A percentile compares a stretch with the other conserved stretches of the same genome.
These are phyloP conservation scores for Amblyopsis rosae DNA, from an alignment of 2,113 vertebrate species.

Conservation along the genomic window DNA sequence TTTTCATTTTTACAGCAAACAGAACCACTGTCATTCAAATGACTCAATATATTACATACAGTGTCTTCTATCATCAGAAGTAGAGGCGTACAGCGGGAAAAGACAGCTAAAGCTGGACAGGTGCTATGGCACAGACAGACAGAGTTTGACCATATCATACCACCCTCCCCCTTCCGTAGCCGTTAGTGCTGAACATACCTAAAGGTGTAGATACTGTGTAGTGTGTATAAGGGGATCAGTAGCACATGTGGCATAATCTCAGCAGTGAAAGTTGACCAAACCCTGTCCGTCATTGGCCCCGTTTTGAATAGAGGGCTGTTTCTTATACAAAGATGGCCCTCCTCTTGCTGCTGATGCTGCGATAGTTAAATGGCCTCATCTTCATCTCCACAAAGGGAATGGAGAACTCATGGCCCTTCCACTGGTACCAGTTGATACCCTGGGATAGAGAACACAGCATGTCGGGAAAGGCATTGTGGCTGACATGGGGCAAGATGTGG, in stretches of 20 bases:
- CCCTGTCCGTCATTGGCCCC: slow-evolving; percentile 40
- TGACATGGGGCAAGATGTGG: not conserved
- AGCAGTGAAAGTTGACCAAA: slow-evolving; percentile 39
- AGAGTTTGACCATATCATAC: slow-evolving; percentile 16
- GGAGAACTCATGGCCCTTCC: slow-evolving; percentile 98
- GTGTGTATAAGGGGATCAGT: slow-evolving; percentile 13
- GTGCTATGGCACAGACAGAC: slow-evolving; percentile 20
- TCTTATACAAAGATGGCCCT: slow-evolving; percentile 83
- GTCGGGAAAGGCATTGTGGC: slow-evolving; percentile 1
- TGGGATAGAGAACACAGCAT: slow-evolving; percentile 48
- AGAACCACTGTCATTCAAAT: slow-evolving; percentile 68
- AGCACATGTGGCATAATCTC: slow-evolving; percentile 27
- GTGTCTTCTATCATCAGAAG: slow-evolving; percentile 62
- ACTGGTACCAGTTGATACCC: slow-evolving; percentile 99
- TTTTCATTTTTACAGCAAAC: slow-evolving; percentile 60
- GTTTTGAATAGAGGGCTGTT: slow-evolving; percentile 2
- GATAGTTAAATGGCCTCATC: slow-evolving; percentile 91
- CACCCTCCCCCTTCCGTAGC: not conserved
- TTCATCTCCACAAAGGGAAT: slow-evolving; percentile 99
- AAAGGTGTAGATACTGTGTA: not conserved
- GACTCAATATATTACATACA: slow-evolving; percentile 72
- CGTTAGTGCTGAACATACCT: not conserved
- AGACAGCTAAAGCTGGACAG: slow-evolving; percentile 49
- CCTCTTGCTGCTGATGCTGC: slow-evolving; percentile 83
- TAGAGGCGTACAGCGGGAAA: slow-evolving; percentile 52